Conservation (phyloP, 2,113 vertebrate species). For the Paraplagusia blochii region DNA sequence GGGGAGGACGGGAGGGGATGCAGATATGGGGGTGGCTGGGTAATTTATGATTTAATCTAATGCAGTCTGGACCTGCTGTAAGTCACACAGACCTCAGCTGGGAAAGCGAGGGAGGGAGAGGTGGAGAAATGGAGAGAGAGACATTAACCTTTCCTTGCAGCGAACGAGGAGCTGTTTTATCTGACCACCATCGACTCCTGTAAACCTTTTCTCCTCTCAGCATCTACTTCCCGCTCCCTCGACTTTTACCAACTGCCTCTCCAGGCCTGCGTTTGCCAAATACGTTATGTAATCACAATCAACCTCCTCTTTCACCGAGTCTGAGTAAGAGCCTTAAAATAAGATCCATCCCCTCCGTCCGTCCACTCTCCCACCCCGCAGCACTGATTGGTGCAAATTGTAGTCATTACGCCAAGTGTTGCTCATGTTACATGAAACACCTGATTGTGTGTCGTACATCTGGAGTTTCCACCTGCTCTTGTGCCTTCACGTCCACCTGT, state of each 20-base stretch:
- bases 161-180: slow-evolving; percentile 63
- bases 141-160: slow-evolving; percentile 74
- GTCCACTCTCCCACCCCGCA: neutral
- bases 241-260: slow-evolving; percentile 21
- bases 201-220: slow-evolving; percentile 48
- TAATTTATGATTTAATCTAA: slow-evolving; percentile 99
- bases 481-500: slow-evolving; percentile 27
- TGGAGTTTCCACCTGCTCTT: slow-evolving; percentile 11
- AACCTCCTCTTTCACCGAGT: slow-evolving; percentile 4
- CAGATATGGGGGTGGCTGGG: slow-evolving; percentile 89
- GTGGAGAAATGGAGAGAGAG: slow-evolving; percentile 65
- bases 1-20: slow-evolving; percentile 76
- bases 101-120: slow-evolving; percentile 55
- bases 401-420: neutral
- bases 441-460: slow-evolving; percentile 4
- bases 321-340: slow-evolving; percentile 2
- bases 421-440: slow-evolving; percentile 3
- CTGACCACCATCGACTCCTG: slow-evolving; percentile 58
- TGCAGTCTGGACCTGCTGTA: slow-evolving; percentile 94
- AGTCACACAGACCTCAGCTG: slow-evolving; percentile 92
- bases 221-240: slow-evolving; percentile 13
- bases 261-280: slow-evolving; percentile 6
- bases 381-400: slow-evolving; percentile 3
- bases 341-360: neutral
- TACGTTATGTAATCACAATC: slow-evolving; percentile 23